Percentiles rank a stretch among this genome's conserved stretches.
phyloP scores from a whole-genome alignment of 2,888 invertebrate genomes.

The Acleris cristana region DNA sequence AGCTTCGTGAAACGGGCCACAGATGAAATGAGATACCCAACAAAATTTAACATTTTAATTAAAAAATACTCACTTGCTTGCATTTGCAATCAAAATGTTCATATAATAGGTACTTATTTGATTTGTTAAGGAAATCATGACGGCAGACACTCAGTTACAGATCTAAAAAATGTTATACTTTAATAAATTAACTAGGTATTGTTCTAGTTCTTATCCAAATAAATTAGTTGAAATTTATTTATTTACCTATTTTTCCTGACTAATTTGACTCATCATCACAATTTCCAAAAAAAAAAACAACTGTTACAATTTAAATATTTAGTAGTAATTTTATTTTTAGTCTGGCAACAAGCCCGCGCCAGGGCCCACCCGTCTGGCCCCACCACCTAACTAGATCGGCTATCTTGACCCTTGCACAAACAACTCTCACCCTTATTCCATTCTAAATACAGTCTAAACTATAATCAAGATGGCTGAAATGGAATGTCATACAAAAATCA shows the following conservation, averaged over 20 bases:
- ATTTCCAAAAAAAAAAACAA: neutral
- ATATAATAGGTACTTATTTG: too few species aligned
- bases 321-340: slow-evolving; percentile 44
- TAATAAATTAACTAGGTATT: too few species aligned
- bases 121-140: too few species aligned
- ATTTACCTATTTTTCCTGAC: neutral
- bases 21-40: too few species aligned
- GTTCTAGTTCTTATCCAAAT: too few species aligned
- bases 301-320: slow-evolving; percentile 37
- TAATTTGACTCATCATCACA: neutral
- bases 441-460: slow-evolving; percentile 41
- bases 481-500: slow-evolving; percentile 79
- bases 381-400: slow-evolving; percentile 63
- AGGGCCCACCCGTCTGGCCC: slow-evolving; percentile 58
- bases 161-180: too few species aligned
- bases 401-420: slow-evolving; percentile 42
- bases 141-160: too few species aligned
- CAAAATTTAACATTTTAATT: too few species aligned
- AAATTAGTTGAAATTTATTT: neutral
- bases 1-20: too few species aligned
- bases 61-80: too few species aligned
- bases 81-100: too few species aligned
- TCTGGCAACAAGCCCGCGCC: slow-evolving; percentile 53
- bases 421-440: slow-evolving; percentile 45
- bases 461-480: slow-evolving; percentile 43